phyloP scores from a whole-genome alignment of 2,797 vertebrate genomes.

The Streptopelia turtur region DNA sequence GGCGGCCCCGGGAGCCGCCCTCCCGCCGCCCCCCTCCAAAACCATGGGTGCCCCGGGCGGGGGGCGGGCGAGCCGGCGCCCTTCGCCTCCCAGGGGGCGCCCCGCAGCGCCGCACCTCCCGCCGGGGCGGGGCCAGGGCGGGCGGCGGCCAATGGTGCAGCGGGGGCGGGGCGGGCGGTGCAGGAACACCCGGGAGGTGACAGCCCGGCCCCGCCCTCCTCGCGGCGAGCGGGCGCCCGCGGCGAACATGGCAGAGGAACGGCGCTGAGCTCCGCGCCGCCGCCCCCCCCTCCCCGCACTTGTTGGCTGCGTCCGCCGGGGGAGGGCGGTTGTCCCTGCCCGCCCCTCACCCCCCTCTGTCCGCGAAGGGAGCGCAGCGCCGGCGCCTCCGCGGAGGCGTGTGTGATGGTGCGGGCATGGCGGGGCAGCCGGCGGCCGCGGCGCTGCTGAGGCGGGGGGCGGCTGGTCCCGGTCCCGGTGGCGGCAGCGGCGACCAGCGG shows the following conservation, averaged over 20 bases:
- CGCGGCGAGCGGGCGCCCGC: constrained; percentile 30
- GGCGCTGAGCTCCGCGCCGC: neutral
- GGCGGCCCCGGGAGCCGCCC: neutral
- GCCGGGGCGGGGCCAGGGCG: neutral
- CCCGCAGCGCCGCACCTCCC: neutral
- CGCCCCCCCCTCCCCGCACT: neutral
- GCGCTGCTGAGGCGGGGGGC: constrained; percentile 24
- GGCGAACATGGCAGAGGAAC: constrained; percentile 6
- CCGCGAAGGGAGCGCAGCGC: neutral
- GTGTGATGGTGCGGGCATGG: constrained; percentile 47
- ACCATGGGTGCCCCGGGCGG: too few relatives aligned
- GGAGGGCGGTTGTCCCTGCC: neutral
- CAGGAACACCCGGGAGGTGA: constrained; percentile 64
- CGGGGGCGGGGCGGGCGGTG: constrained; percentile 60
- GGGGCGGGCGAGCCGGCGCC: neutral
- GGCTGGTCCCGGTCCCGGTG: constrained; percentile 13
- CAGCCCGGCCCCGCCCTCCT: constrained; percentile 60
- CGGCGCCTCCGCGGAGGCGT: neutral
- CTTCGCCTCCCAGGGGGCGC: neutral
- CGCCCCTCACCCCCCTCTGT: neutral
- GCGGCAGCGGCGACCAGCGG: neutral
- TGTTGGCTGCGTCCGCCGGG: neutral
- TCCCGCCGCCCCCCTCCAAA: too few relatives aligned
- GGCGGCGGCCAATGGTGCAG: neutral
- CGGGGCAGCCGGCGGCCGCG: constrained; percentile 3